phyloP scores from a whole-genome alignment of 2,888 invertebrate genomes.

The Lobophora halterata region DNA sequence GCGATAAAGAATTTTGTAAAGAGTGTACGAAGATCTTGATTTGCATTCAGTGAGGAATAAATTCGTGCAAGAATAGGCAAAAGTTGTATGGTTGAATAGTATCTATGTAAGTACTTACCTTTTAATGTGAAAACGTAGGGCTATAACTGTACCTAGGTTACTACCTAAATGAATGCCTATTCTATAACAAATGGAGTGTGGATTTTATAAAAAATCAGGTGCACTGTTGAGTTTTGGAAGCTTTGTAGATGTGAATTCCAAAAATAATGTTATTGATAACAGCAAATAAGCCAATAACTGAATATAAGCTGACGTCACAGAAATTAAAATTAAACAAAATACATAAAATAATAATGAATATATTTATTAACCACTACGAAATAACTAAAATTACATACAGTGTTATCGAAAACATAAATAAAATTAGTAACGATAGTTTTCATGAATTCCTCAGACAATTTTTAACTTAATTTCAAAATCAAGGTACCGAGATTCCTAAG shows the following conservation, averaged over 20 bases:
- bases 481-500: slow-evolving; percentile 74
- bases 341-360: slow-evolving; percentile 79
- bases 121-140: too few relatives aligned
- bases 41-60: too few relatives aligned
- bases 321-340: slow-evolving; percentile 75
- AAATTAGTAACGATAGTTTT: slow-evolving; percentile 38
- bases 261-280: slow-evolving; percentile 4
- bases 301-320: slow-evolving; percentile 38
- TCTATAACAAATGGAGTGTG: too few relatives aligned
- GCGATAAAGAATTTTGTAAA: neutral
- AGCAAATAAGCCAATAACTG: neutral
- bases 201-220: too few relatives aligned
- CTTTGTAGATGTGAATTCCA: neutral
- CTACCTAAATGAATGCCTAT: too few relatives aligned
- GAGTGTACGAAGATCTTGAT: neutral
- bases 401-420: slow-evolving; percentile 41
- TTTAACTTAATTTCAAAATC: slow-evolving; percentile 36
- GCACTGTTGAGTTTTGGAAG: neutral
- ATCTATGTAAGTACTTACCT: too few relatives aligned
- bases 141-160: too few relatives aligned
- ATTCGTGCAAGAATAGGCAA: too few relatives aligned
- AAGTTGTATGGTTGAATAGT: too few relatives aligned
- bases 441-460: slow-evolving; percentile 29
- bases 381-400: slow-evolving; percentile 67
- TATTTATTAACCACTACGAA: slow-evolving; percentile 73